Evolutionary conservation across 2,113 vertebrate species (phyloP), one percentile per base, ranked within the genome.

Genomic region (Puffinus mauretanicus): DNA sequence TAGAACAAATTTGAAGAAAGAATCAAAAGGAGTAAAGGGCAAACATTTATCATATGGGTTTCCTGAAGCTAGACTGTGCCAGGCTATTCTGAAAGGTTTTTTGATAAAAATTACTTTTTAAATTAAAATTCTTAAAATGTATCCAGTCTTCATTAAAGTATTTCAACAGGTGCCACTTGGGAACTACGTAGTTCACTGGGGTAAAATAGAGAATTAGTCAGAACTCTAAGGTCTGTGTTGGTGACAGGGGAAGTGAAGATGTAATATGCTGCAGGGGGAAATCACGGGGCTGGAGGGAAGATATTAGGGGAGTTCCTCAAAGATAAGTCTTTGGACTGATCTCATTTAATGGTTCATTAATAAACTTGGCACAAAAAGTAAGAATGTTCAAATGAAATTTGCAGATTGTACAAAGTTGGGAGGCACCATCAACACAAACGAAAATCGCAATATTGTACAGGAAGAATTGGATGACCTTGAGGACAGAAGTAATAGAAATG

Each of bases 401-500:
- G 90, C 95, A 92, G 95, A 94, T 95, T 93, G 94, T 75, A 92
- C 85, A 86, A 94, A 97, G 95, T 96, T 97, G 90, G 92, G 95
- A 95, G 92, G 95, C 90, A 88, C 90, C 95, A 57, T 83, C 92
- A 96, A 97, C 95, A 96, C 94, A 96, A 95, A 96, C 38, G 94
- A 97, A 95, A 96, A 97, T 86, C 60, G 38, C 95, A 96, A 90
- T 96, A 95, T 90, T 15, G 47, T 73, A 73, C 84, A 58, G 85
- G 87, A 96, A 95, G 96, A 96, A 97, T 96, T 97, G 96, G 92
- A 96, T 97, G 96, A 97, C 96, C 96, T 96, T 96, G 96, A 91
- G 96, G 96, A 97, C 96, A 96, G 92, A 95, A 96, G 96, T 96
- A 97, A 97, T 96, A 97, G 96, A 97, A 96, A 97, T 64, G 90